Base-by-base conservation (phyloP, 1,140 invertebrate species). In the Drosophila tani region DNA sequence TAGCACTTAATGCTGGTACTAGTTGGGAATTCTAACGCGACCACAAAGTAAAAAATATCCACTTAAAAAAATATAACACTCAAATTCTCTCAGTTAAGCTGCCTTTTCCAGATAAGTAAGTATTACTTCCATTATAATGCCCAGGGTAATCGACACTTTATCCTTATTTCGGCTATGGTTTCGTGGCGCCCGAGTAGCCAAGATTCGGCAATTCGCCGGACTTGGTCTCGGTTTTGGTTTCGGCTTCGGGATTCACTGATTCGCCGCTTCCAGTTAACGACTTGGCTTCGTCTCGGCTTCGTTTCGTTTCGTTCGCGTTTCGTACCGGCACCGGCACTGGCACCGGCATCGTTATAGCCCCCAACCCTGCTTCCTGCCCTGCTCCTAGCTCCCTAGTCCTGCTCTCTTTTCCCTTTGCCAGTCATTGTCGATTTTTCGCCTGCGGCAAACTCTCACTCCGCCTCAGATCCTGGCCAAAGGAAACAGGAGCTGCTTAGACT, bases 181-280 rank as follows among this genome's bases (percentile, higher is more conserved):
- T 75, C 59, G 70, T 74, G 27, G 53, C 64, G 43, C 32, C 81
- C 64, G 64, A 71, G 11, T 40, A 55, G 11, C 57, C 32, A 35
- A 35, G 9, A 35, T 35, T 35, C 32, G 29, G 55, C 73, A 45
- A 40, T 45, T 62, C 43, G 57, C 51, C 70, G 75, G 38, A 27
- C 49, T 69, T 53, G 70, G 62, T 43, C 58, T 15, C 40, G 66
- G 47, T 40, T 57, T 15, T 15, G 66, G 47, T 40, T 57, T 68
- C 50, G 71, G 15, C 47, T 75, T 66, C 56, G 58, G 59, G 41
- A 35, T 53, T 59, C 45, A 50, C 27, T 64, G 60, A 62, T 55
- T 76, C 60, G 60, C 53, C 71, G 65, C 56, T 78, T 78, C 75
- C 75, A 78, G 75, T 77, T 69, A 75, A 53, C 74, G 74, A 74